phyloP scores from a whole-genome alignment of 2,888 invertebrate genomes.

The Argyresthia goedartella region DNA sequence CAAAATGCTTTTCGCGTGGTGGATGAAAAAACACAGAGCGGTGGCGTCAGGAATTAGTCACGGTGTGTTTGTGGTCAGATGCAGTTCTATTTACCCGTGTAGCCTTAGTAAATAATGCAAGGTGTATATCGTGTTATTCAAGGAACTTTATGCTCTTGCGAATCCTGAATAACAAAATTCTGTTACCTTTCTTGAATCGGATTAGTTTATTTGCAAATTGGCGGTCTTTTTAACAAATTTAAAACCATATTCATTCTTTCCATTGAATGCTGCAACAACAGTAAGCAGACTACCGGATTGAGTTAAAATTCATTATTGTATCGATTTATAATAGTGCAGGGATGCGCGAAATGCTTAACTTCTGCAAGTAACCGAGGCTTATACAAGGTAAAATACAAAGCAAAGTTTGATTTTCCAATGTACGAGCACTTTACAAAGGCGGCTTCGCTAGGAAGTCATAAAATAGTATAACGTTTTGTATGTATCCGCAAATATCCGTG shows the following conservation, averaged over 20 bases:
- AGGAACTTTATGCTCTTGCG: not conserved
- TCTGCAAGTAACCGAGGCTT: conserved; percentile 5
- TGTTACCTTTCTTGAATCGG: not conserved
- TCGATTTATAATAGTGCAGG: conserved; percentile 27
- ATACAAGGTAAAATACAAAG: not conserved
- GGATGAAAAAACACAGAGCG: not conserved
- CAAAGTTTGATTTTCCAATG: not conserved
- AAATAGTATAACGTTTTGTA: conserved; percentile 17
- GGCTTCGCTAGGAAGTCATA: conserved; percentile 13
- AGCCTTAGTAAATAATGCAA: not conserved
- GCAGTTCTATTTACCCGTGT: not conserved
- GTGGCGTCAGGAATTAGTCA: not conserved
- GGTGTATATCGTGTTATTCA: not conserved
- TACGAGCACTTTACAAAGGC: not conserved
- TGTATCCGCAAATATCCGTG: conserved; percentile 25
- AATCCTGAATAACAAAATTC: not conserved
- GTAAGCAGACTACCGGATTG: conserved; percentile 30
- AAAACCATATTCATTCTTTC: conserved; percentile 17
- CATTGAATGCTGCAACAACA: conserved; percentile 14
- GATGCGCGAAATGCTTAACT: conserved; percentile 29
- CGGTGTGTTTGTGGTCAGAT: not conserved
- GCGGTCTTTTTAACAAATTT: too few relatives aligned
- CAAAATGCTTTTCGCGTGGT: not conserved
- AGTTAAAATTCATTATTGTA: conserved; percentile 23
- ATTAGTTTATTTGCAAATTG: not conserved